These are phyloP conservation scores for Perdita meconis DNA, from an alignment of 2,888 invertebrate species.

Conservation along the genomic window DNA sequence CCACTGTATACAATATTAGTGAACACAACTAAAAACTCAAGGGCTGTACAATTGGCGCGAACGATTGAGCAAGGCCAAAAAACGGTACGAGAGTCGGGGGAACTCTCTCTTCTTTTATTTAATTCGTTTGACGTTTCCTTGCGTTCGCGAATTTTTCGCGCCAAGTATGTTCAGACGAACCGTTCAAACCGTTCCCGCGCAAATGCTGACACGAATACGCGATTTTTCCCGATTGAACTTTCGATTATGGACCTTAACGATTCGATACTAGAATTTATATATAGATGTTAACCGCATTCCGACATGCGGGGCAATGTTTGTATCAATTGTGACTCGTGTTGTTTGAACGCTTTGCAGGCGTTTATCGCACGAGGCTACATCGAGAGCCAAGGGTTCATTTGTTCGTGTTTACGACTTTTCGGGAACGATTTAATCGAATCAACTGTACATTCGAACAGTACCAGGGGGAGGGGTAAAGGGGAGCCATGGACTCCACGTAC, in stretches of 20 bases:
- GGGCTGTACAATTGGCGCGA: constrained; percentile 70
- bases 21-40: constrained; percentile 78
- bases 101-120: not conserved
- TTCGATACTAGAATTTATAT: too few relatives aligned
- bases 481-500: constrained; percentile 23
- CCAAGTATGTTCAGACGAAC: constrained; percentile 14
- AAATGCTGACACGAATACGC: constrained; percentile 1
- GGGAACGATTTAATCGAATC: constrained; percentile 32
- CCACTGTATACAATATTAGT: constrained; percentile 79
- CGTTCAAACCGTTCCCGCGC: constrained; percentile 25
- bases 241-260: constrained; percentile 7
- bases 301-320: constrained; percentile 8
- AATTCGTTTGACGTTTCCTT: not conserved
- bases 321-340: not conserved
- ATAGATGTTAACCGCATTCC: not conserved
- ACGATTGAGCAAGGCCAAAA: not conserved
- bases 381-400: too few relatives aligned
- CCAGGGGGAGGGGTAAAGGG: constrained; percentile 20
- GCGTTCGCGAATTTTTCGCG: constrained; percentile 15
- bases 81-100: not conserved
- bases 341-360: too few relatives aligned
- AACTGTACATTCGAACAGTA: constrained; percentile 56
- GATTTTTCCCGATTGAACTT: not conserved
- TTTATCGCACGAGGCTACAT: too few relatives aligned
- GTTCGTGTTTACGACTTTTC: not conserved